These are phyloP conservation scores for Oceanodroma tethys DNA, from an alignment of 2,113 vertebrate species.

Conservation along the genomic window DNA sequence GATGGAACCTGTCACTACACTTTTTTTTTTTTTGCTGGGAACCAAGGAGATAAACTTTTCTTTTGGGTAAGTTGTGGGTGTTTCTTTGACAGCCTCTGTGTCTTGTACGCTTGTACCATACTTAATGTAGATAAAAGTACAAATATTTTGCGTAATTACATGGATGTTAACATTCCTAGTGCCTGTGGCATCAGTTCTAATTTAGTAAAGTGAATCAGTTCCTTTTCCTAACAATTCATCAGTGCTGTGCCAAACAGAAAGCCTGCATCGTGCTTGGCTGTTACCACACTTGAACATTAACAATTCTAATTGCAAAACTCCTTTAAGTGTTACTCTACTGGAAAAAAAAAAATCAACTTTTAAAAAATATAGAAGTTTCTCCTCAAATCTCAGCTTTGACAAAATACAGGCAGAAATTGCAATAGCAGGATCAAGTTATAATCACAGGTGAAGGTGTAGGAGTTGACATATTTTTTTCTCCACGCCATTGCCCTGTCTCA, in stretches of 20 bases:
- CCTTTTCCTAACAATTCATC: conserved; percentile 40
- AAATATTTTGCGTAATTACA: conserved; percentile 64
- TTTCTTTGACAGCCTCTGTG: conserved; percentile 40
- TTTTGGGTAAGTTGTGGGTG: neutral
- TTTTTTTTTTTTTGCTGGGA: neutral
- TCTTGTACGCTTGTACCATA: conserved; percentile 22
- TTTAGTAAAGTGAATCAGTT: conserved; percentile 52
- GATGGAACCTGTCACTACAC: neutral
- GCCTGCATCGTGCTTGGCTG: neutral
- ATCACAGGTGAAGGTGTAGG: neutral
- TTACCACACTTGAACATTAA: conserved; percentile 17
- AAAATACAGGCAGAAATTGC: neutral
- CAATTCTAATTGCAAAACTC: conserved; percentile 40
- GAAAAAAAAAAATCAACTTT: neutral
- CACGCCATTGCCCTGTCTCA: neutral
- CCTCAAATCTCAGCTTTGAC: neutral
- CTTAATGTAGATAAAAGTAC: conserved; percentile 60
- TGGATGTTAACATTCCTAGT: conserved; percentile 35
- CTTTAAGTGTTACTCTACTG: conserved; percentile 7
- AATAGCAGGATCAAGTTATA: neutral
- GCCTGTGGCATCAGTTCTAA: conserved; percentile 35
- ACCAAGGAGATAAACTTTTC: neutral
- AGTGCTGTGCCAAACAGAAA: conserved; percentile 10
- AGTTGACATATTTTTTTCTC: neutral
- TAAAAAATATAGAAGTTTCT: neutral